Evolutionary conservation across 2,888 invertebrate species (phyloP).

Genomic region (Iphiclides podalirius): DNA sequence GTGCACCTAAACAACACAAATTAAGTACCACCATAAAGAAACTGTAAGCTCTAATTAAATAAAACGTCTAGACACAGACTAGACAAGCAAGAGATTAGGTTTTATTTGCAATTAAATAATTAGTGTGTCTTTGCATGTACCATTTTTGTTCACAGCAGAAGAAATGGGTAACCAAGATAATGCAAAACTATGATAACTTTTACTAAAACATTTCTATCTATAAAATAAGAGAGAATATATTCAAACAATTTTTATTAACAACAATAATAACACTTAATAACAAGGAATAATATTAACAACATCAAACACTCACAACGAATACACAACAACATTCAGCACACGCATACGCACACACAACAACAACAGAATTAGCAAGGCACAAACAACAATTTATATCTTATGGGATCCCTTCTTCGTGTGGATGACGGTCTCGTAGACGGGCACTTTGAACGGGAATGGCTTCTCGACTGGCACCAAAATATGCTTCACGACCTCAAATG

Average conservation of each 20-base stretch:
- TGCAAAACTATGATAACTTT: no score
- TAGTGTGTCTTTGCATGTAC: no score
- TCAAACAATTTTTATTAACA: neutral
- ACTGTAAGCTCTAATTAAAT: no score
- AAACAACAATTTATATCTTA: slow-evolving; percentile 44
- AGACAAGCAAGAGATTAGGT: no score
- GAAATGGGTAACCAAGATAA: neutral
- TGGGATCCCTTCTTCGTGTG: slow-evolving; percentile 83
- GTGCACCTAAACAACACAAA: no score
- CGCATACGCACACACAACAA: neutral
- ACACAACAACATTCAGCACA: slow-evolving; percentile 14
- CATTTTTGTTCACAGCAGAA: no score
- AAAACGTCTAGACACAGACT: no score
- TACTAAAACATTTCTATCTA: no score
- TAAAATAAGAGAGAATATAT: neutral
- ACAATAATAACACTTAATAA: slow-evolving; percentile 1
- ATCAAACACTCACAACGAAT: slow-evolving; percentile 28
- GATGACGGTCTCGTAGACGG: slow-evolving; percentile 85
- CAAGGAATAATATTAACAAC: slow-evolving; percentile 31
- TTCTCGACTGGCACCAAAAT: slow-evolving; percentile 84
- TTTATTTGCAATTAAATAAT: no score
- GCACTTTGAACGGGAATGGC: slow-evolving; percentile 85
- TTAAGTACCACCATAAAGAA: no score
- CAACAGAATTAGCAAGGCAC: slow-evolving; percentile 12
- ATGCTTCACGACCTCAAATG: slow-evolving; percentile 84